Percentiles rank a stretch among this genome's conserved stretches.
phyloP scores from a whole-genome alignment of 53 echinoderm and acorn worm species.

The Zoroaster sp. region DNA sequence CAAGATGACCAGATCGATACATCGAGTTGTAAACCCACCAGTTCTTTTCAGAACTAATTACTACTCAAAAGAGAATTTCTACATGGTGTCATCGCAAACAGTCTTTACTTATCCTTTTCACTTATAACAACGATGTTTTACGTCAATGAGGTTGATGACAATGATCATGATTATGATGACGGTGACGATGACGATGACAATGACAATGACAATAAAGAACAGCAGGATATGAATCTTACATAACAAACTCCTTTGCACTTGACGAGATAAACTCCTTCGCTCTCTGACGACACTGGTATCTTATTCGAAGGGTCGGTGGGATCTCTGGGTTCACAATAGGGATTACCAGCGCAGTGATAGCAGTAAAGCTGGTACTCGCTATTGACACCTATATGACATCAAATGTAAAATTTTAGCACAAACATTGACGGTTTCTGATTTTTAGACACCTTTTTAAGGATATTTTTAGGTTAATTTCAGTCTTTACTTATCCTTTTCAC shows the following conservation, averaged over 20 bases:
- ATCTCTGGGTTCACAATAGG: background rate
- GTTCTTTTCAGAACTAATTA: no score
- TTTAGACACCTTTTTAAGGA: no score
- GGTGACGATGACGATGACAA: no score
- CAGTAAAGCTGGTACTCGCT: background rate
- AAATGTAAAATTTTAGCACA: background rate
- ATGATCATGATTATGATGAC: no score
- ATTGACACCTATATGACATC: background rate
- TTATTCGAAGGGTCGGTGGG: background rate
- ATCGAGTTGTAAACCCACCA: background rate
- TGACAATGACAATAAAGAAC: no score
- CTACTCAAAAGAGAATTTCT: no score
- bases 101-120: no score
- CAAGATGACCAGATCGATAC: background rate
- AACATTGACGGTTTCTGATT: background rate
- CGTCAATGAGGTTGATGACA: no score
- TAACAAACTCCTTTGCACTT: slow-evolving; percentile 49
- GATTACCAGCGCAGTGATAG: slow-evolving; percentile 35
- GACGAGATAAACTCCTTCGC: slow-evolving; percentile 1
- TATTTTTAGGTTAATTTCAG: no score
- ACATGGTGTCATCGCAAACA: no score
- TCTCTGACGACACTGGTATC: slow-evolving; percentile 17
- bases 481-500: no score
- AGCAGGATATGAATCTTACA: slow-evolving; percentile 19
- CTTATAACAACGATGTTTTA: no score